Conservation (phyloP, 1,140 invertebrate genomes). For the Sycophaga agraensis region DNA sequence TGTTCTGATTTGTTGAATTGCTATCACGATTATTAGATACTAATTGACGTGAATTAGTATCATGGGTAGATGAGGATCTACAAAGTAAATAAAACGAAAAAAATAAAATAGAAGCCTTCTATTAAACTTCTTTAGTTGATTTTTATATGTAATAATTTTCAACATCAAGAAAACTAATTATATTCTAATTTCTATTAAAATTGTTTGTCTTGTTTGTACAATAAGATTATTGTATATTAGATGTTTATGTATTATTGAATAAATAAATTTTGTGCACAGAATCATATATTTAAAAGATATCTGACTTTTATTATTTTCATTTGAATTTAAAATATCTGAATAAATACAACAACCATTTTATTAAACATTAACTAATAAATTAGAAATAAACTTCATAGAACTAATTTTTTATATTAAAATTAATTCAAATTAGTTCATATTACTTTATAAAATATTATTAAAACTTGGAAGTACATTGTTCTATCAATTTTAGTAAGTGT, state of each 20-base stretch:
- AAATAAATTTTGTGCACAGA: no score
- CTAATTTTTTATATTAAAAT: no score
- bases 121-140: neutral
- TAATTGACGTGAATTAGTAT: constrained; percentile 36
- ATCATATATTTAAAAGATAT: no score
- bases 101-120: neutral
- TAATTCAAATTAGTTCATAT: no score
- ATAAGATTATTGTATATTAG: no score
- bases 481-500: neutral
- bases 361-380: neutral
- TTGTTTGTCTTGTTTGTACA: neutral
- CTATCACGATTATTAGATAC: constrained; percentile 36
- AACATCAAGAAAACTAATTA: neutral
- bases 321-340: no score
- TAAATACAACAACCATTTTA: no score
- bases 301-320: no score
- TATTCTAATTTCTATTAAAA: neutral
- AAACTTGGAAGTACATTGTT: constrained; percentile 1
- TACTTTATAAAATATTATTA: neutral
- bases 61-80: constrained; percentile 48
- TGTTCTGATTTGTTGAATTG: constrained; percentile 43
- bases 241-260: no score
- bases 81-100: constrained; percentile 13
- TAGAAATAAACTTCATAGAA: neutral
- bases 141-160: no score